Evolutionary conservation across 2,797 vertebrate species (phyloP), one percentile per base, ranked within the genome.

Genomic region (Aphelocoma californica): DNA sequence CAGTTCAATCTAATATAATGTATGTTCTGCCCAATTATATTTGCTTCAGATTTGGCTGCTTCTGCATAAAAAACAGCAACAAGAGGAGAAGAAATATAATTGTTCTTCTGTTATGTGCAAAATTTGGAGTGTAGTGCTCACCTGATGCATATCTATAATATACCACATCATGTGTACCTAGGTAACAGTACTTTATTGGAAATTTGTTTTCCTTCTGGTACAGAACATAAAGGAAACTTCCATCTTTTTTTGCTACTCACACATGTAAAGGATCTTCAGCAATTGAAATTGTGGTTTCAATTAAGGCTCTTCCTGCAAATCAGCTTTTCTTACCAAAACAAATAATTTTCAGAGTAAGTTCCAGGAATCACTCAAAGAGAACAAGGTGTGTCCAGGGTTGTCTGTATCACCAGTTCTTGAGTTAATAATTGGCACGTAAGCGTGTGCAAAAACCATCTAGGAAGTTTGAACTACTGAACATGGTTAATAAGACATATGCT

Each of bases 291-390:
- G 51, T 81, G 36, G 13, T 81, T 94, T 82, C 12, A 91, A 72
- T 79, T 81, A 88, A 88, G 36, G 50, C 14, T 92, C 62, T 93
- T 88, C 51, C 86, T 84, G 77, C 77, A 93, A 71, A 81, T 86
- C 42, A 64, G 16, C 32, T 77, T 93, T 85, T 88, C 61, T 88
- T 87, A 90, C 75, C 57, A 80, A 92, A 94, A 81, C 45, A 92
- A 36, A 36, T 58, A 36, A 45, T 95, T 91, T 91, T 78, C 48
- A 45, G 48, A 23, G 57, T 78, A 31, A 92, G 38, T 91, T 95
- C 74, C 74, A 66, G 81, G 61, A 94, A 92, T 86, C 42, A 48
- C 5, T 20, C 34, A 69, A 62, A 86, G 56, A 89, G 72, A 90
- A 81, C 81, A 86, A 82, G 69, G 85, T 86, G 64, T 93, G 65